Base-by-base conservation (phyloP, 2,113 vertebrate species). In the Callionymus lyra region DNA sequence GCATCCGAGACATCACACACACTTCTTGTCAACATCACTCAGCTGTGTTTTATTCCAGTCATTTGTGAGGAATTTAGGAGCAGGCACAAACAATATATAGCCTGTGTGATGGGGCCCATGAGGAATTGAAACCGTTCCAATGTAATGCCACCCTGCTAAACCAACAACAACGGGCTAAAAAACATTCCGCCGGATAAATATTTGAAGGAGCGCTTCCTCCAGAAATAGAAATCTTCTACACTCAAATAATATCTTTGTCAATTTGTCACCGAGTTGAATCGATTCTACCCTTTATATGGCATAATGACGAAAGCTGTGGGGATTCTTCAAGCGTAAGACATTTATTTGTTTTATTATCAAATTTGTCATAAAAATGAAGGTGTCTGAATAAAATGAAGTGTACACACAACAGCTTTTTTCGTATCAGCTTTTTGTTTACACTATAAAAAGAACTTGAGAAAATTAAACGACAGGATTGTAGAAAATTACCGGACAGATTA, bases 231-330 rank as follows among this genome's bases (percentile, higher is more conserved):
- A 38, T 31, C 10, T 59, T 56, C 62, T 36, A 56, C 46, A 38
- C 45, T 35, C 1, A 38, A 37, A 45, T 67, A 16, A 59, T 46
- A 50, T 61, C 60, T 18, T 42, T 36, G 18, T 46, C 49, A 55
- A 42, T 21, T 21, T 16, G 17, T 11, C 38, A 41, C 21, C 9
- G 52, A 56, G 48, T 50, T 38, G 41, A 33, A 17, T 41, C 40
- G 6, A 41, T 34, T 3, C 61, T 19, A 13, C 34, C 41, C 59
- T 54, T 48, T 17, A 62, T 55, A 43, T 6, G 18, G 19, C 10
- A 27, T 27, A 27, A 27, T 27, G 21, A 27, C 21, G 8, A 5
- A 8, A 4, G 4, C 21, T 27, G 4, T 27, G 21, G 8, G 21
- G 4, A 27, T 27, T 27, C 21, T 27, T 8, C 8, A 8, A 27